Evolutionary conservation across 1,140 invertebrate species (phyloP), one percentile per base, ranked within the genome.

Genomic region (Manduca sexta): DNA sequence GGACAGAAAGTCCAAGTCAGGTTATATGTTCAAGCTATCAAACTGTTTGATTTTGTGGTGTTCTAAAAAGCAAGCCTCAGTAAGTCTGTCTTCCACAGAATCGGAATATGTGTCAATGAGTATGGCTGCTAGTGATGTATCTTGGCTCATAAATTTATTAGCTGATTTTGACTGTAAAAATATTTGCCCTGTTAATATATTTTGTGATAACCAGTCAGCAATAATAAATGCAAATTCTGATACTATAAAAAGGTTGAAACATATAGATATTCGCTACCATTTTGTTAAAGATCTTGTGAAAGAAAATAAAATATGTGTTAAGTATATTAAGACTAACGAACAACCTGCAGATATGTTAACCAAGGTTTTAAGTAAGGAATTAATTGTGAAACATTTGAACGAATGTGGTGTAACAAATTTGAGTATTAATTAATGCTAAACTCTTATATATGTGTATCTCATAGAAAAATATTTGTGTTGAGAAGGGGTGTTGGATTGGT

Each of bases 31-130:
- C 49, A 64, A 50, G 35, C 57, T 80, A 42, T 49, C 55, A 57
- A 54, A 63, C 41, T 74, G 66, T 52, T 61, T 66, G 16, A 53
- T 84, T 13, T 42, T 45, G 3, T 86, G 78, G 85, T 53, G 48
- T 13, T 76, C 64, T 40, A 76, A 77, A 45, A 87, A 83, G 54
- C 84, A 87, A 53, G 33, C 43, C 15, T 55, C 51, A 45, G 76
- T 80, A 15, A 64, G 76, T 31, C 15, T 86, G 0, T 87, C 79
- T 1, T 78, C 80, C 1, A 79, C 81, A 5, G 84, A 88, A 52
- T 57, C 84, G 2, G 83, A 88, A 52, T 87, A 86, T 64, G 56
- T 86, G 7, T 69, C 75, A n/a, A 49, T 85, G n/a, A 70, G 62
- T 50, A 63, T 61, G 40, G 73, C 69, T 14, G 49, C 61, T 11